A percentile compares a stretch with the other conserved stretches of the same genome.
Conservation (phyloP, 2,113 vertebrate genomes). For the Condylura cristata region DNA sequence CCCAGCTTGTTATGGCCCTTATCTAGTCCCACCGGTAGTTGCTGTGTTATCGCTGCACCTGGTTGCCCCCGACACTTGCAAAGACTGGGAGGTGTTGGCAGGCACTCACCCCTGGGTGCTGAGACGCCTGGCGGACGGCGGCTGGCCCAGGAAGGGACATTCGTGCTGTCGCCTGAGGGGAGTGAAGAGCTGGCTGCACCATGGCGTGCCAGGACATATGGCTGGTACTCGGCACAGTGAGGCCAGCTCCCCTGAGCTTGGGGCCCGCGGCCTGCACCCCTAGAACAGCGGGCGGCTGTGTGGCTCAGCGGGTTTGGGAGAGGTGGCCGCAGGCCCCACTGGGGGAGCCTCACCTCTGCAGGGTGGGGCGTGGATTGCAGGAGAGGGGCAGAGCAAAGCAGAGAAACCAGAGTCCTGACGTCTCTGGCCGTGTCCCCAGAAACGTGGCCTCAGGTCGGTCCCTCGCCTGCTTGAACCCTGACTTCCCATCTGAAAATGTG, state of each 20-base stretch:
- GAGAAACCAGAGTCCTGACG: neutral
- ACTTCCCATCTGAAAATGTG: neutral
- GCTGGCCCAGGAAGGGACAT: neutral
- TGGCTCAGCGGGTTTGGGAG: accelerated
- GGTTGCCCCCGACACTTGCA: no score
- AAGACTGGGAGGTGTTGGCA: neutral
- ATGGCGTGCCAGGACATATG: neutral
- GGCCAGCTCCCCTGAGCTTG: neutral
- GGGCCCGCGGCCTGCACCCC: accelerated
- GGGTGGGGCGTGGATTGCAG: neutral
- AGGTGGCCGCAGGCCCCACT: neutral
- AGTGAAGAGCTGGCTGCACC: accelerated
- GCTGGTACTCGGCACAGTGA: neutral
- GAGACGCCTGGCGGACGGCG: neutral
- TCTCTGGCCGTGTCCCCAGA: neutral
- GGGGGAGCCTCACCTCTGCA: neutral
- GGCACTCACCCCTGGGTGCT: accelerated
- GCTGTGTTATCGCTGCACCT: no score
- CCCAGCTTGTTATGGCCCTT: no score
- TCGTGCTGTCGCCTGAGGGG: neutral
- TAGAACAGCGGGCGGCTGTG: neutral
- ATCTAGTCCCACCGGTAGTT: no score
- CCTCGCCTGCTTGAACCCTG: no score
- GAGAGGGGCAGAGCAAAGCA: accelerated
- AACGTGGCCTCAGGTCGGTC: neutral